phyloP scores from a whole-genome alignment of 2,797 vertebrate genomes.

The Gallinago solitaria region DNA sequence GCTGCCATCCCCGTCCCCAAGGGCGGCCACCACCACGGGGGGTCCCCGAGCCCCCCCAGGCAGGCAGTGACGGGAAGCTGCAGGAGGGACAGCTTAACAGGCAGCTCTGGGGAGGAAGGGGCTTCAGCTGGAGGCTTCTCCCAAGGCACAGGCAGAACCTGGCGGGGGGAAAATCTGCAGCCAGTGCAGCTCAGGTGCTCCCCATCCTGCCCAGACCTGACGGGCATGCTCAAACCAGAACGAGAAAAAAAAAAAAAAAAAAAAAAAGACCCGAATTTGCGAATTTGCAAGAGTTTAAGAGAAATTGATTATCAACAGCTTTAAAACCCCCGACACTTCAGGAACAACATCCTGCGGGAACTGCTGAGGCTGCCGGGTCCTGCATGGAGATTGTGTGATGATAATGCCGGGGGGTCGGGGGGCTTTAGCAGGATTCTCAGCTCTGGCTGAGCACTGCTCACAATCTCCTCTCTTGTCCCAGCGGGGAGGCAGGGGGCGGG shows the following conservation, averaged over 20 bases:
- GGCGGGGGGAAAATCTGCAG: accelerated
- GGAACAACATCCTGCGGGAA: neutral
- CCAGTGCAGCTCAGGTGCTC: neutral
- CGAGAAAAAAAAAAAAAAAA: neutral
- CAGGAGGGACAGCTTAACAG: neutral
- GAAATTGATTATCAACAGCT: neutral
- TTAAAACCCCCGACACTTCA: neutral
- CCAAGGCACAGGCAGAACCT: neutral
- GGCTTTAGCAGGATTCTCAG: neutral
- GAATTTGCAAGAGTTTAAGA: neutral
- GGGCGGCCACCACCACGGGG: neutral
- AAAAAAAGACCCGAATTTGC: neutral
- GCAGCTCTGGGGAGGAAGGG: neutral
- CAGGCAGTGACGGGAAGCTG: too few relatives aligned
- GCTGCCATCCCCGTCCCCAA: accelerated
- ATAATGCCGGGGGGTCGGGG: neutral
- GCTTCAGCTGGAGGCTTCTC: neutral
- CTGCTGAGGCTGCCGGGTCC: neutral
- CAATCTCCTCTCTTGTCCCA: accelerated
- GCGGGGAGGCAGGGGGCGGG: neutral
- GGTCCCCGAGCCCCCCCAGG: neutral
- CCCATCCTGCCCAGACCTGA: neutral
- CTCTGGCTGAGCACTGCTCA: neutral
- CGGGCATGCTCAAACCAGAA: neutral
- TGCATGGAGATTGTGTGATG: neutral